These are phyloP conservation scores for Notolabrus celidotus DNA, from an alignment of 2,797 vertebrate species.

Conservation along the genomic window DNA sequence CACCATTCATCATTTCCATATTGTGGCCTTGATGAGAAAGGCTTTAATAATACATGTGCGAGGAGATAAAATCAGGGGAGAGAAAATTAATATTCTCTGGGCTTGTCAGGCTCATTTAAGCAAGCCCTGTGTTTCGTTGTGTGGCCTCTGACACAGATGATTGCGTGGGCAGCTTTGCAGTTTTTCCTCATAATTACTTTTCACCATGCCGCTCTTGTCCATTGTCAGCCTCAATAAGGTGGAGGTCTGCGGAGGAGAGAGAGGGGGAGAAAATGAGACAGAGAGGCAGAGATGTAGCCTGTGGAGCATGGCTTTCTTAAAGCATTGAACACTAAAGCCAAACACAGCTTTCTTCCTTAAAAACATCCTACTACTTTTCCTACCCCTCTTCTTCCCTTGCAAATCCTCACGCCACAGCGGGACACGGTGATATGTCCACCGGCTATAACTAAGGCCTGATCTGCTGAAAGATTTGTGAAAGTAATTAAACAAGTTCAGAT, in stretches of 20 bases:
- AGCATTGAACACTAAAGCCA: slow-evolving; percentile 3
- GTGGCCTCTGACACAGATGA: slow-evolving; percentile 81
- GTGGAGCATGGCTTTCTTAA: slow-evolving; percentile 20
- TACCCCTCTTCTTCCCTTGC: no score
- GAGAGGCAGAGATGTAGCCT: slow-evolving; percentile 47
- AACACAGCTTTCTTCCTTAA: slow-evolving; percentile 28
- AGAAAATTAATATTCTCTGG: slow-evolving; percentile 78
- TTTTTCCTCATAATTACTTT: slow-evolving; percentile 84
- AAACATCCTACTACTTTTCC: slow-evolving; percentile 3
- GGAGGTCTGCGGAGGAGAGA: slow-evolving; percentile 51
- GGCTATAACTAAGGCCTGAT: slow-evolving; percentile 15
- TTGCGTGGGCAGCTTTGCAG: slow-evolving; percentile 78
- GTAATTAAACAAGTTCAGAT: slow-evolving; percentile 53
- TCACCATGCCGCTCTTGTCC: slow-evolving; percentile 71
- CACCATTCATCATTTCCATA: slow-evolving; percentile 66
- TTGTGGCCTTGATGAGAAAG: slow-evolving; percentile 64
- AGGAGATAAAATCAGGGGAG: slow-evolving; percentile 71
- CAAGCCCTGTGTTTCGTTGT: slow-evolving; percentile 65
- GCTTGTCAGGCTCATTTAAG: slow-evolving; percentile 80
- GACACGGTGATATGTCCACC: slow-evolving; percentile 15
- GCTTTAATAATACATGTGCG: slow-evolving; percentile 73
- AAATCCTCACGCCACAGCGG: slow-evolving; percentile 10
- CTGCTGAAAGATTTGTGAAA: slow-evolving; percentile 28
- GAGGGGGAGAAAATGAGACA: slow-evolving; percentile 38
- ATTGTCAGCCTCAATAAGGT: slow-evolving; percentile 79